phyloP scores from a whole-genome alignment of 2,797 vertebrate genomes.

The Vireo griseus region DNA sequence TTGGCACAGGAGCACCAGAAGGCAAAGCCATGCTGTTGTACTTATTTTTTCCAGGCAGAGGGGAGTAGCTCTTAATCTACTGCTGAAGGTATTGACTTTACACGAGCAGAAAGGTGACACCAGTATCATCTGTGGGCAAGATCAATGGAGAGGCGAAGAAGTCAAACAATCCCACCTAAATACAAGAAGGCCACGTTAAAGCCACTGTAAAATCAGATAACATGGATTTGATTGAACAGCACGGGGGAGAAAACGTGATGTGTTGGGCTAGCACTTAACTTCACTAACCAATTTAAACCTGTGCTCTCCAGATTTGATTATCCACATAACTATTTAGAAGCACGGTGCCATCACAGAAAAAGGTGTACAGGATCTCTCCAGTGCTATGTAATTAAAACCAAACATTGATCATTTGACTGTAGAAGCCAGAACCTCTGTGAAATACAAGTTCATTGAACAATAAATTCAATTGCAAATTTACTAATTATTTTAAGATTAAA shows the following conservation, averaged over 20 bases:
- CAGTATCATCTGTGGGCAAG: not conserved
- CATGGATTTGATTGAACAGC: not conserved
- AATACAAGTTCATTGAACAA: not conserved
- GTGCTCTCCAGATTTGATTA: not conserved
- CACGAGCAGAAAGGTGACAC: not conserved
- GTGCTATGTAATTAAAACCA: not conserved
- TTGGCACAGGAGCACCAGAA: not conserved
- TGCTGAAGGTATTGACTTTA: not conserved
- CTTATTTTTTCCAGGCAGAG: not conserved
- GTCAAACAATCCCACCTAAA: not conserved
- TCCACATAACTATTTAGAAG: not conserved
- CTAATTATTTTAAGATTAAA: slow-evolving; percentile 25
- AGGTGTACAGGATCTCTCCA: not conserved
- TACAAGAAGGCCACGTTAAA: not conserved
- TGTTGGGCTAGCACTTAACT: not conserved
- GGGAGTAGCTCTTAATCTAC: not conserved
- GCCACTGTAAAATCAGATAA: not conserved
- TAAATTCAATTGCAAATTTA: slow-evolving; percentile 7
- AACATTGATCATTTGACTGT: not conserved
- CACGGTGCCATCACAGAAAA: not conserved
- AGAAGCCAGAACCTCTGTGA: not conserved
- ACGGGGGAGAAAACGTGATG: not conserved
- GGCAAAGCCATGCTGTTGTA: not conserved
- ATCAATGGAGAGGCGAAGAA: not conserved
- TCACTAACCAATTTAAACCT: not conserved